Evolutionary conservation across 2,797 vertebrate species (phyloP).

Genomic region (Saguinus oedipus): DNA sequence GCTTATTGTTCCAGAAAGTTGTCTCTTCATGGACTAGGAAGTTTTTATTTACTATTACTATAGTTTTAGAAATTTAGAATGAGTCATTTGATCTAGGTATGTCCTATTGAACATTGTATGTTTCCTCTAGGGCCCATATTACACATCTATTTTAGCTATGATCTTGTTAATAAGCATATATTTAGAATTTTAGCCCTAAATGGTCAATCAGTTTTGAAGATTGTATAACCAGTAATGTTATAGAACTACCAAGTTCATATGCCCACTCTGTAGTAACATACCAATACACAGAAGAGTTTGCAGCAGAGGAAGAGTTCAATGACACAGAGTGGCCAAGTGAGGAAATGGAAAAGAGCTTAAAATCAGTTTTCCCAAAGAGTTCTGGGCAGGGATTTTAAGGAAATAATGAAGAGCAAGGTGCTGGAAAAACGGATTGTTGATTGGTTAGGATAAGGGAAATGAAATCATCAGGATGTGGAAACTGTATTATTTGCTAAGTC

Average conservation of each 20-base stretch:
- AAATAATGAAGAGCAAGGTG: neutral
- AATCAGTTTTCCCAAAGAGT: neutral
- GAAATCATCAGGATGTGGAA: neutral
- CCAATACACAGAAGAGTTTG: neutral
- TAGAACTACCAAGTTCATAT: neutral
- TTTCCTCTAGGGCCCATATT: neutral
- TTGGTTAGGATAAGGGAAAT: neutral
- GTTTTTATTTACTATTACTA: neutral
- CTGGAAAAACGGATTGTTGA: neutral
- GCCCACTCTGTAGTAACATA: neutral
- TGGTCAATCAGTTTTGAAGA: neutral
- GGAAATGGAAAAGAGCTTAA: neutral
- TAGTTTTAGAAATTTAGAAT: neutral
- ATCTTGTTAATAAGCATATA: neutral
- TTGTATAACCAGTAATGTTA: neutral
- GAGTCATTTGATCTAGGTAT: neutral
- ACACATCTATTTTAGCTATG: neutral
- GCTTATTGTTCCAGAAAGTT: neutral
- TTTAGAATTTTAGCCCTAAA: neutral
- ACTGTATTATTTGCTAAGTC: neutral
- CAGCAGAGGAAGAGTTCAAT: neutral
- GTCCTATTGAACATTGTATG: neutral
- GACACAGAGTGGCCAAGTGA: neutral
- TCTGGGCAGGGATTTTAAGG: neutral
- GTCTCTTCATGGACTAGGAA: neutral